Evolutionary conservation across 2,797 vertebrate genomes (phyloP).

Genomic region (Gymnoscopelus microlampas): DNA sequence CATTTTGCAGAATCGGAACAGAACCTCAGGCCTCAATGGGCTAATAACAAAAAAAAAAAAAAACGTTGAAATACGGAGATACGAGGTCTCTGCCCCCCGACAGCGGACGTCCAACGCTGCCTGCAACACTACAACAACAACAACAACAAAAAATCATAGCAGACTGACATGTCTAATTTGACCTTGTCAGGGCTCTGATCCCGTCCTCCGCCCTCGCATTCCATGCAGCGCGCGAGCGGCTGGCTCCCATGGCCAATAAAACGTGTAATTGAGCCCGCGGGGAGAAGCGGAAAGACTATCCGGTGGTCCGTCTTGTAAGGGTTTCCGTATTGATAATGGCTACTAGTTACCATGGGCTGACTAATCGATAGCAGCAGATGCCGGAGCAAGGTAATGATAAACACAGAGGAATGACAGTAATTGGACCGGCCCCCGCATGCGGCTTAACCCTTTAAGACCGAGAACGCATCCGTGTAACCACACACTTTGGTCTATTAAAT

Average conservation of each 20-base stretch:
- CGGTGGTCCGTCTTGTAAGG: conserved; percentile 55
- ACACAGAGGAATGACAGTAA: conserved; percentile 40
- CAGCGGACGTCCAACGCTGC: too few species aligned
- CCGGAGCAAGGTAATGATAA: conserved; percentile 43
- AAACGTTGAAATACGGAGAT: too few species aligned
- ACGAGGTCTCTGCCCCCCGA: too few species aligned
- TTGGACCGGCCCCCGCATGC: conserved; percentile 35
- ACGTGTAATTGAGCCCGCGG: conserved; percentile 74
- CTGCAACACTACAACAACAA: too few species aligned
- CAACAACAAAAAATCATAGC: conserved; percentile 40
- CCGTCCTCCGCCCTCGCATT: conserved; percentile 28
- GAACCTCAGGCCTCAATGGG: too few species aligned
- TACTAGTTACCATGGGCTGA: conserved; percentile 58
- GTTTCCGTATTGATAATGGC: conserved; percentile 67
- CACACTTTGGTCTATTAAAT: too few species aligned
- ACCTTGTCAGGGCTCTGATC: conserved; percentile 67
- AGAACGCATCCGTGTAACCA: too few species aligned
- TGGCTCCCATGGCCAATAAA: conserved; percentile 11
- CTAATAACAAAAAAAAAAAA: too few species aligned
- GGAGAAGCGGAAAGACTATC: conserved; percentile 61
- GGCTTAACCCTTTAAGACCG: too few species aligned
- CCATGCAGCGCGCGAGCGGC: neutral
- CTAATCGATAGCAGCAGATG: conserved; percentile 65
- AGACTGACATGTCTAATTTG: conserved; percentile 66
- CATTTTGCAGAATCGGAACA: too few species aligned